Evolutionary conservation across 2,797 vertebrate genomes (phyloP), one percentile per base, ranked within the genome.

Genomic region (Pelodytes ibericus): DNA sequence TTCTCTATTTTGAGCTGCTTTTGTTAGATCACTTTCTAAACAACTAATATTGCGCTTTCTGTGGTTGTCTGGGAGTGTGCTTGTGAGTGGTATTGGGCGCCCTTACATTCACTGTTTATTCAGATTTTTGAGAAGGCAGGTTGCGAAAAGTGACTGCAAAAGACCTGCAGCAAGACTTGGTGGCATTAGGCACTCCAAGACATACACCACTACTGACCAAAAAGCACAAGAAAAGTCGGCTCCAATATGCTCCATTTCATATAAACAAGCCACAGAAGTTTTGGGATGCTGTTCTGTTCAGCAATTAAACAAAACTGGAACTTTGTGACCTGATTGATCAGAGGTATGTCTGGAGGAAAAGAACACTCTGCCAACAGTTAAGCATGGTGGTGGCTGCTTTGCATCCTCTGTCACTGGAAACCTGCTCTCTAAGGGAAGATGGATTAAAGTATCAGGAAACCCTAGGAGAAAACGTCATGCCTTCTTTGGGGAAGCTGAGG

Each of bases 161-260:
- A 13, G 41, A 44, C 41, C 41, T 44, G 41, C 41, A 13, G 41
- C 41, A 44, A 44, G 41, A 44, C 41, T 44, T 16, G 41, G 0
- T 44, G 10, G 41, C 41, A 44, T 10, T 16, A 13, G 41, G 13
- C 10, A 59, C 57, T 59, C 3, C 24, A 59, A 59, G 3, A 56
- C 20, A 22, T 56, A 56, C 51, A 56, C 51, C 51, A 4, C 51
- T 22, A 56, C 51, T 56, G 51, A 56, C 51, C 2, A 18, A 56
- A 56, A 22, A 56, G 5, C 51, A 56, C 51, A 56, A 56, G 5
- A 56, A 22, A 56, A 56, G 24, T 56, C 3, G 24, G 51, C n/a
- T 56, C 51, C 51, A 56, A 56, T 56, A 56, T 56, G 51, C 5
- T 56, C 51, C 20, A 56, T 22, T 22, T 25, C 20, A 56, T 56